Evolutionary conservation across 2,888 invertebrate species (phyloP), one percentile per base, ranked within the genome.

Genomic region (Oxyscelio sp.): DNA sequence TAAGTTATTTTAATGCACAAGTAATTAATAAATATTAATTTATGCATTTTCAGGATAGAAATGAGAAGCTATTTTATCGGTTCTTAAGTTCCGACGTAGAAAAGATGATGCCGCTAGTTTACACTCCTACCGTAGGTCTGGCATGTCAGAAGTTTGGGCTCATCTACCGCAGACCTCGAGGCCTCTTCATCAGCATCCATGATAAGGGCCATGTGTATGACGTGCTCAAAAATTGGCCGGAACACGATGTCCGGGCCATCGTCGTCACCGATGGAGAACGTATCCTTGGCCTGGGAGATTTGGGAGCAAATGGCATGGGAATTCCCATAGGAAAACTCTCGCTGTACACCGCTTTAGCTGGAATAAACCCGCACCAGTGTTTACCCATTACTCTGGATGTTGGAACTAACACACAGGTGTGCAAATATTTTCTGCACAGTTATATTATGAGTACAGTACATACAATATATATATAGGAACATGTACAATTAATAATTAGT

Each of bases 231-330:
- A 99, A 99, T 94, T 99, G 99, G 99, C 98, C 98, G 0, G 98
- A 98, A 92, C 95, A 96, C 21, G 98, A 98, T 92, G 97, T 98
- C 4, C 96, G 98, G 4, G 98, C 97, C 0, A 97, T 98, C 90
- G 98, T 99, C 9, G 99, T 99, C 48, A 99, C 99, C 0, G 99
- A 99, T 94, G 99, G 99, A 15, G 99, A 99, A 94, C 96, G 99
- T 71, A 99, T 99, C 93, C 95, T 99, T 73, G 99, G 99, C 4
- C 95, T 99, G 68, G 99, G 99, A 2, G 99, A 99, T 95, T 95
- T 99, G 86, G 99, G 99, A 6, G 98, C 98, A 3, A 97, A 98
- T 93, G 99, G 99, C 11, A 99, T 99, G 99, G 99, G 99, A 58
- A 99, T 99, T 91, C 99, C 99, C 0, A 97, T 99, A 48, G 99